These are phyloP conservation scores for Biston stratarius DNA, from an alignment of 2,888 invertebrate species.

Conservation along the genomic window DNA sequence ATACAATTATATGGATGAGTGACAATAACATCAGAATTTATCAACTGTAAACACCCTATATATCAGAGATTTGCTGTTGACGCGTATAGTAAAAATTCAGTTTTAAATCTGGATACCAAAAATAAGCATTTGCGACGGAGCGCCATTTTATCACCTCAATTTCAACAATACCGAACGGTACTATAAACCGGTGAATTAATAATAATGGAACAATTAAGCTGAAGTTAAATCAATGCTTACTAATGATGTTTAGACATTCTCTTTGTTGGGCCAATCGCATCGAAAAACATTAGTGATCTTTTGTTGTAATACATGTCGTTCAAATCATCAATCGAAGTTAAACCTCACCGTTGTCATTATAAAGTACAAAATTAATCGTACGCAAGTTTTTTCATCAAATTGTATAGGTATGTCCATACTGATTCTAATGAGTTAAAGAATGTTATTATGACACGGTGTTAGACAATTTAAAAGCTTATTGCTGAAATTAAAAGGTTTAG, in stretches of 20 bases:
- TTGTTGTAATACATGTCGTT: conserved; percentile 40
- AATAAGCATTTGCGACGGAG: background rate
- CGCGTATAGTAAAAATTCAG: too few species aligned
- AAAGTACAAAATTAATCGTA: conserved; percentile 1
- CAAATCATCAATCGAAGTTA: conserved; percentile 12
- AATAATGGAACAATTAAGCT: conserved; percentile 47
- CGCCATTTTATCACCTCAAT: conserved; percentile 34
- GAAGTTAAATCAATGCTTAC: conserved; percentile 46
- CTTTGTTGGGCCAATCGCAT: conserved; percentile 44
- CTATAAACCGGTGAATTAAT: conserved; percentile 43
- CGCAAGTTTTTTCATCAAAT: background rate
- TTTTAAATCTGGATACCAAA: too few species aligned
- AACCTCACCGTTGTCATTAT: background rate
- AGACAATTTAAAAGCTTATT: background rate
- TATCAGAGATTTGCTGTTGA: too few species aligned
- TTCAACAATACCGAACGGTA: conserved; percentile 40
- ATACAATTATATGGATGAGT: too few species aligned
- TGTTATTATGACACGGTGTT: background rate
- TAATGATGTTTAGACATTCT: conserved; percentile 45
- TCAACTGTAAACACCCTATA: too few species aligned
- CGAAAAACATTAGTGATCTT: conserved; percentile 41
- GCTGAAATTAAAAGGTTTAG: background rate
- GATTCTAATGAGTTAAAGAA: conserved; percentile 10
- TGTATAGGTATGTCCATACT: conserved; percentile 10
- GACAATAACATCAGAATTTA: too few species aligned